Conservation (phyloP, 1,140 invertebrate genomes). For the Dinothrombium tinctorium region DNA sequence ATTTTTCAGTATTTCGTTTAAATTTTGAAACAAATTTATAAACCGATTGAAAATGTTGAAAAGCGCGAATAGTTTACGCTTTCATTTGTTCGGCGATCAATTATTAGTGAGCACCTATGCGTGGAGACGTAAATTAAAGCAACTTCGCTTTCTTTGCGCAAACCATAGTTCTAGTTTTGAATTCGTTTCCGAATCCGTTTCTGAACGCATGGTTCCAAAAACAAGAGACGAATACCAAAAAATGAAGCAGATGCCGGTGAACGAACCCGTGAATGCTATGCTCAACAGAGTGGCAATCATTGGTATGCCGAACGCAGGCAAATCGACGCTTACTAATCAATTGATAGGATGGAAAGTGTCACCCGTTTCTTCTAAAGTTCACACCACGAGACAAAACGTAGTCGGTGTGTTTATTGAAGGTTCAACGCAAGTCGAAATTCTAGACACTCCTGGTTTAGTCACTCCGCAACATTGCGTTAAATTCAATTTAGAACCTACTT, state of each 20-base stretch:
- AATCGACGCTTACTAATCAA: slow-evolving; percentile 76
- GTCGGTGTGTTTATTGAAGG: slow-evolving; percentile 42
- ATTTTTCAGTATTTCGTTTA: too few relatives aligned
- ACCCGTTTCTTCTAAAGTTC: slow-evolving; percentile 60
- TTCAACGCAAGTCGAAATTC: slow-evolving; percentile 47
- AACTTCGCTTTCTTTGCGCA: too few relatives aligned
- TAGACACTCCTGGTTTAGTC: slow-evolving; percentile 13
- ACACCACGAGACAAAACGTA: slow-evolving; percentile 53
- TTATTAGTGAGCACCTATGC: too few relatives aligned
- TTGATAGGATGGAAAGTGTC: slow-evolving; percentile 49
- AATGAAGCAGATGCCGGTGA: background rate
- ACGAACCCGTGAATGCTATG: slow-evolving; percentile 12
- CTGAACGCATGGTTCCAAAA: slow-evolving; percentile 8
- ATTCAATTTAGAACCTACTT: slow-evolving; percentile 28
- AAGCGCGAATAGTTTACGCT: too few relatives aligned
- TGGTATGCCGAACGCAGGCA: slow-evolving; percentile 72
- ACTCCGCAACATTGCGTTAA: slow-evolving; percentile 6
- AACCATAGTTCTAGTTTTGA: too few relatives aligned
- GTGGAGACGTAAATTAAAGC: too few relatives aligned
- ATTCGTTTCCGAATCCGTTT: too few relatives aligned
- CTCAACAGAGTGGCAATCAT: slow-evolving; percentile 60
- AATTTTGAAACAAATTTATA: too few relatives aligned
- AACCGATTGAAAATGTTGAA: too few relatives aligned
- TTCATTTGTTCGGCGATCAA: too few relatives aligned
- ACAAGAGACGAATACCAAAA: slow-evolving; percentile 1